phyloP scores from a whole-genome alignment of 2,113 vertebrate genomes.

The Aphelocoma coerulescens region DNA sequence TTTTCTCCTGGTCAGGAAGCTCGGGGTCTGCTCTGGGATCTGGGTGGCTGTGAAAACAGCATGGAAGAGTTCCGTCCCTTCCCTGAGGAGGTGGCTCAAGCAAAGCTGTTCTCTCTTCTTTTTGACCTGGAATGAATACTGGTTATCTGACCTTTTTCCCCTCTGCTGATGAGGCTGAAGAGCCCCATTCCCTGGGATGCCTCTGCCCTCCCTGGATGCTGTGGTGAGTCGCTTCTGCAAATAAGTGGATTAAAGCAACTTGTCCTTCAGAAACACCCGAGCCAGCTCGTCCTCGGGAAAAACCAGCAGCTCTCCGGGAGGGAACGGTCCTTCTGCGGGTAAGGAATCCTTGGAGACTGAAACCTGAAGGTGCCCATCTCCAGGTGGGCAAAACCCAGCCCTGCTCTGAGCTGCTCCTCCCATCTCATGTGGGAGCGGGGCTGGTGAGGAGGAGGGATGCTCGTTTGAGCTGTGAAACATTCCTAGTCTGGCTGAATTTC shows the following conservation, averaged over 20 bases:
- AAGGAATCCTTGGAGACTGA: not conserved
- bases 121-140: not conserved
- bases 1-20: not conserved
- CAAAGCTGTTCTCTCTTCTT: not conserved
- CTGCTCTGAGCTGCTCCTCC: not conserved
- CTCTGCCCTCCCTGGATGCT: not conserved
- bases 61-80: not conserved
- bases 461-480: not conserved
- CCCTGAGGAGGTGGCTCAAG: not conserved
- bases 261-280: not conserved
- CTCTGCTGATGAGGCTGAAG: not conserved
- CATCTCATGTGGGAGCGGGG: fast-evolving
- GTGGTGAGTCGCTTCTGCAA: fast-evolving
- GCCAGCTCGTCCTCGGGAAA: not conserved
- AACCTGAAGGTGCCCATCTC: not conserved
- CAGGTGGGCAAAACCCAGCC: not conserved
- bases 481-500: not conserved
- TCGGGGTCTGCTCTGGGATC: fast-evolving
- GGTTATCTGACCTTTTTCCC: not conserved
- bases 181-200: not conserved
- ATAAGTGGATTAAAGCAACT: not conserved
- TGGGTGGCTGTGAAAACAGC: not conserved
- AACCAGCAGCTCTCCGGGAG: not conserved
- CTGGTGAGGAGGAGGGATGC: not conserved
- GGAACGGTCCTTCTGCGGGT: not conserved